These are phyloP conservation scores for Netelia virgata DNA, from an alignment of 2,888 invertebrate species.

Conservation along the genomic window DNA sequence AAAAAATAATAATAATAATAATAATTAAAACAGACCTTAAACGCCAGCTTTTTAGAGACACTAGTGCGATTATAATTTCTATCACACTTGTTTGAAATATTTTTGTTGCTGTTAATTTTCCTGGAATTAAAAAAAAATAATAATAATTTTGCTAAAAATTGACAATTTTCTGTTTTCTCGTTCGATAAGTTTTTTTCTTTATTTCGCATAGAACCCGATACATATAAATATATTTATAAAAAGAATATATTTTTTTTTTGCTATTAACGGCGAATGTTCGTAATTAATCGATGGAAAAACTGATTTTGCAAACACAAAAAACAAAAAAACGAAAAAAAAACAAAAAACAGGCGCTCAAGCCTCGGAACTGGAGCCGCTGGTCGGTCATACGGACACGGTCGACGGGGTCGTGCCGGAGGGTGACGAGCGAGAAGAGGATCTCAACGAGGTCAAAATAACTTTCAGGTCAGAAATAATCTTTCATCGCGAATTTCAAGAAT, in stretches of 20 bases:
- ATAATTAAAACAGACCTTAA: neutral
- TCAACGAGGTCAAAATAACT: conserved; percentile 79
- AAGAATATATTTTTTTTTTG: neutral
- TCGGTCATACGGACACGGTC: conserved; percentile 85
- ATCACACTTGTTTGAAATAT: neutral
- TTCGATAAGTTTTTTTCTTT: conserved; percentile 28
- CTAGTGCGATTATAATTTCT: neutral
- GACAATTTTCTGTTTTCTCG: neutral
- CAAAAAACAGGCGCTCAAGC: conserved; percentile 79
- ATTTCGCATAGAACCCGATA: conserved; percentile 23
- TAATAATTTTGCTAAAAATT: too few relatives aligned
- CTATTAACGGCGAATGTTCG: neutral
- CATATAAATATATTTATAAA: neutral
- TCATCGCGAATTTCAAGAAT: conserved; percentile 10
- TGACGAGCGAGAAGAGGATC: conserved; percentile 82
- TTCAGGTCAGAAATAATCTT: conserved; percentile 79
- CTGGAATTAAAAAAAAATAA: neutral
- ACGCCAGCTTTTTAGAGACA: neutral
- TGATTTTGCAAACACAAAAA: conserved; percentile 21
- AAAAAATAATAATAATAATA: neutral
- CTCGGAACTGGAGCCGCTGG: conserved; percentile 86
- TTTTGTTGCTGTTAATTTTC: neutral
- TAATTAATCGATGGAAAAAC: neutral
- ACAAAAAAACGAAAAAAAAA: conserved; percentile 23
- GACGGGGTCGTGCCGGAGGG: conserved; percentile 81